phyloP scores from a whole-genome alignment of 1,140 invertebrate species.

The Adelges cooleyi region DNA sequence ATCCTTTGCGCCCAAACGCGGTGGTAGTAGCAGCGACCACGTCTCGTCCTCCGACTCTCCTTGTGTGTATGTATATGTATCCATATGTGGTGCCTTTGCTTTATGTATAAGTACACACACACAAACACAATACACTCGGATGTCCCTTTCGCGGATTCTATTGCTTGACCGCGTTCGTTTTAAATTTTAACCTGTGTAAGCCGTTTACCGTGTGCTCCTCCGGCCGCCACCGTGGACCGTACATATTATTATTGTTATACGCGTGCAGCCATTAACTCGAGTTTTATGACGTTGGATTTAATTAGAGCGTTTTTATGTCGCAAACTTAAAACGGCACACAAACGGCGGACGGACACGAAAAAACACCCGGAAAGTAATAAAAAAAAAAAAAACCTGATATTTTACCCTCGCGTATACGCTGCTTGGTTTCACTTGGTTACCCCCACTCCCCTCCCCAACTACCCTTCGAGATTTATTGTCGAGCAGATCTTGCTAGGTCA shows the following conservation, averaged over 20 bases:
- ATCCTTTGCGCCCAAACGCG: neutral
- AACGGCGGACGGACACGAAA: too few species aligned
- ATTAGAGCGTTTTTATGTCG: conserved; percentile 6
- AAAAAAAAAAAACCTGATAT: too few species aligned
- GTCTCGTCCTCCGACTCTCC: neutral
- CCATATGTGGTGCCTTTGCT: neutral
- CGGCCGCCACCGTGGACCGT: neutral
- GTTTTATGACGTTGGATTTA: conserved; percentile 20
- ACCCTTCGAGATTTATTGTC: too few species aligned
- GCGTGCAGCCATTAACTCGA: neutral
- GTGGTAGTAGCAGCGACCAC: neutral
- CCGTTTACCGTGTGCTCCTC: conserved; percentile 9
- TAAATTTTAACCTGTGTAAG: neutral
- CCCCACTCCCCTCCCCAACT: too few species aligned
- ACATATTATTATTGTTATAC: too few species aligned
- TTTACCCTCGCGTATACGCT: too few species aligned
- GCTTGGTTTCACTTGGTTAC: too few species aligned
- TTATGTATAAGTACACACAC: neutral
- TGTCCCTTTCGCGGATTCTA: neutral
- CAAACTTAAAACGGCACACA: too few species aligned
- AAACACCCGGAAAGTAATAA: too few species aligned
- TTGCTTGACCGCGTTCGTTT: neutral
- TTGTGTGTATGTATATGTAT: neutral
- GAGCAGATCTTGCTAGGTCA: too few species aligned
- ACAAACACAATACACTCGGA: neutral